Evolutionary conservation across 2,888 invertebrate species (phyloP), one percentile per base, ranked within the genome.

Genomic region (Rotaria magnacalcarata): DNA sequence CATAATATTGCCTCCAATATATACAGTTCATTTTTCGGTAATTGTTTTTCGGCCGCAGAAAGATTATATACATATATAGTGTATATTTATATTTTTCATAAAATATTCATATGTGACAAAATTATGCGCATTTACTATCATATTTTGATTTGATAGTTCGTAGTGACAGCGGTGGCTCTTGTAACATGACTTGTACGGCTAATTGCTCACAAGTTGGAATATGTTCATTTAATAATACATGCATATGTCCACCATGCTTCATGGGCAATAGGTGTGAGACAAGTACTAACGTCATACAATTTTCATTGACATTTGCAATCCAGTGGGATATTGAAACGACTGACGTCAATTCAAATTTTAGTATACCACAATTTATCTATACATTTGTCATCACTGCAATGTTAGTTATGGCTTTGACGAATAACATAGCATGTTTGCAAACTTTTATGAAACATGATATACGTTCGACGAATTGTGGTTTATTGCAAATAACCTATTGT

Each of bases 401-500:
- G 67, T 5, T 67, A 67, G 0, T 27, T 0, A 34, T 67, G 34
- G 27, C 67, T 27, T 3, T 67, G 16, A 19, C 34, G 0, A 67
- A 67, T 34, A 67, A 67, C 34, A 34, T 41, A 6, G 67, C 67
- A 34, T 67, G 67, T 67, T 67, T 34, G 34, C 34, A 67, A 67
- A 67, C 67, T 6, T 67, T 67, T 27, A 1, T 41, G 16, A 34
- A 19, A 19, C 67, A 67, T 34, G 34, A 34, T 67, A 67, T 67
- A 67, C 67, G 67, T 34, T 67, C 14, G 34, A 67, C 67, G 16
- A 67, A 67, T 67, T 67, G 67, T 67, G 67, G 67, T 34, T 34
- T 67, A 5, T 34, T 67, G 4, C 67, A 67, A 67, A 67, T 67
- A 19, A 34, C 34, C 2, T 67, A 67, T 67, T 67, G 67, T 7